Base-by-base conservation (phyloP, 2,113 vertebrate species). In the Pachycephala philippinensis region DNA sequence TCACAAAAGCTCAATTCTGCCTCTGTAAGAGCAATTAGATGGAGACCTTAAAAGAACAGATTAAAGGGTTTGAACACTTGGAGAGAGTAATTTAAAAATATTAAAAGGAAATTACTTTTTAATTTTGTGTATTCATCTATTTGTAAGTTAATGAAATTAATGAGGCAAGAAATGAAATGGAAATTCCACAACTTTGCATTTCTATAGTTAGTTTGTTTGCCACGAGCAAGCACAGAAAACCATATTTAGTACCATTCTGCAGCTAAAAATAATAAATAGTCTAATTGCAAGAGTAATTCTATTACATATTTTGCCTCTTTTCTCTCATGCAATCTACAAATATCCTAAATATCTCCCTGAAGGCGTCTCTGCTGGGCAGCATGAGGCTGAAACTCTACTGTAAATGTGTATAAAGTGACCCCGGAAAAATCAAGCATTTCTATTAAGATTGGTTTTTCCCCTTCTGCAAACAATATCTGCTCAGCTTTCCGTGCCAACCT, bases 141-240 rank as follows among this genome's bases (percentile, higher is more conserved):
- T 98, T 98, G 95, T 90, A 98, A 97, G 95, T 97, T 98, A 98
- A 98, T 98, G 95, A 97, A 98, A 98, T 97, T 98, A 98, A 98
- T 98, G 97, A 98, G 97, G 95, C 95, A 97, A 97, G 96, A 98
- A 98, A 98, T 98, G 97, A 96, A 96, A 98, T 98, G 88, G 94
- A 98, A 98, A 98, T 97, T 86, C 90, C 82, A 94, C 90, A 96
- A 96, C 89, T 98, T 96, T 97, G 80, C 93, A 92, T 97, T 97
- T 94, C 79, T 96, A 42, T 96, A 85, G 84, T 95, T 91, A 84
- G 77, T 85, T 94, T 96, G 80, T 45, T 85, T 97, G 94, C 93
- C 85, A 90, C 33, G 5, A 93, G 93, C 53, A 61, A 96, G 76
- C 79, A 91, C 63, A 84, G 77, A 95, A 94, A 95, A 93, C 47